A percentile compares a stretch with the other conserved stretches of the same genome.
Evolutionary conservation across 2,888 invertebrate species (phyloP).

Genomic region (Tetropium fuscum): DNA sequence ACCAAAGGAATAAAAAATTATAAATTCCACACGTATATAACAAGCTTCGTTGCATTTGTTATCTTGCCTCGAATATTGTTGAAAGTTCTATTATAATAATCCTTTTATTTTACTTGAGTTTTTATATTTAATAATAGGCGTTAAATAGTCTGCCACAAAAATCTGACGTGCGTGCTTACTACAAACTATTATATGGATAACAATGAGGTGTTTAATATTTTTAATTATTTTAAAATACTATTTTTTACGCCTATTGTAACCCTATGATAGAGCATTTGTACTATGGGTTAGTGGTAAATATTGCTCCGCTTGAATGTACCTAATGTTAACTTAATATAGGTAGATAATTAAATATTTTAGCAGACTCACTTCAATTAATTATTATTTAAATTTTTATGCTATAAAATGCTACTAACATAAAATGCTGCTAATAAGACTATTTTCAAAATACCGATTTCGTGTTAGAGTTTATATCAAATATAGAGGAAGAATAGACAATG

Average conservation of each 20-base stretch:
- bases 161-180: background rate
- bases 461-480: background rate
- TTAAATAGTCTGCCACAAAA: background rate
- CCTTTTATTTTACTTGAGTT: too few relatives aligned
- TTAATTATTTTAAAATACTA: slow-evolving; percentile 6
- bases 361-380: background rate
- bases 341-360: background rate
- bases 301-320: background rate
- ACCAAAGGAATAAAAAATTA: too few relatives aligned
- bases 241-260: slow-evolving; percentile 10
- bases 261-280: background rate
- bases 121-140: background rate
- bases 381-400: background rate
- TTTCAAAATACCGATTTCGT: background rate
- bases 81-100: too few relatives aligned
- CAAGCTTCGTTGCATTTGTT: too few relatives aligned
- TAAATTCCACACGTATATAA: too few relatives aligned
- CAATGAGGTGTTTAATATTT: background rate
- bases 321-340: too few relatives aligned
- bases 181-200: background rate
- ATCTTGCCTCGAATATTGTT: too few relatives aligned
- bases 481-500: too few relatives aligned
- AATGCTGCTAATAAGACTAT: background rate
- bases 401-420: background rate
- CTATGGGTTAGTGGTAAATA: background rate